phyloP scores from a whole-genome alignment of 2,797 vertebrate genomes.

The Geotrypetes seraphini region DNA sequence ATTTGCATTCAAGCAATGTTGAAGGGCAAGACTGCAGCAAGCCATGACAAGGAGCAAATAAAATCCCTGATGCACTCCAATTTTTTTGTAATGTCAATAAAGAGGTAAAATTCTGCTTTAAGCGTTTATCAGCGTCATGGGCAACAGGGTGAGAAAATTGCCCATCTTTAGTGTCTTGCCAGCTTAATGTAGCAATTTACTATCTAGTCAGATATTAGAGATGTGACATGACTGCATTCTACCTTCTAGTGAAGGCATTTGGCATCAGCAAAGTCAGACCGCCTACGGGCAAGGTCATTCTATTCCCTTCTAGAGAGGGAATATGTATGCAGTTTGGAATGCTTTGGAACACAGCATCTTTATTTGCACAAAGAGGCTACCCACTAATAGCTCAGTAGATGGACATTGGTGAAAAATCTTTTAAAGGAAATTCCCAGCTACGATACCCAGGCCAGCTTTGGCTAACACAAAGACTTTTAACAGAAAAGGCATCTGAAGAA shows the following conservation, averaged over 20 bases:
- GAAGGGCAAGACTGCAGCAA: conserved; percentile 31
- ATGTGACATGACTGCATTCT: conserved; percentile 6
- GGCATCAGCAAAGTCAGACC: conserved; percentile 1
- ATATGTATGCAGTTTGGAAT: background rate
- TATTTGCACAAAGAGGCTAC: background rate
- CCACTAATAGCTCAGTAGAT: no score
- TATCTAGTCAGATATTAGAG: conserved; percentile 5
- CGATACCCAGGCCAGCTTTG: no score
- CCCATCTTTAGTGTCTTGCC: conserved; percentile 1
- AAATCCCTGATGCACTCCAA: conserved; percentile 1
- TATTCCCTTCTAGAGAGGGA: conserved; percentile 1
- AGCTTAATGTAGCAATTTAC: conserved; percentile 14
- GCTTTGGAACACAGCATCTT: background rate
- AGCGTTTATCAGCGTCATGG: conserved; percentile 7
- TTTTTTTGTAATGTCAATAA: conserved; percentile 6
- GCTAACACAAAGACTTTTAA: no score
- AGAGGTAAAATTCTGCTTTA: conserved; percentile 6
- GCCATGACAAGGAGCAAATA: conserved; percentile 12
- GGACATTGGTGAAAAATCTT: no score
- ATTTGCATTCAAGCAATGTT: conserved; percentile 28
- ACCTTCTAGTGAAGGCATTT: background rate
- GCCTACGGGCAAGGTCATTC: background rate
- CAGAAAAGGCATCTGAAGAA: no score
- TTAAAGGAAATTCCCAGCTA: no score
- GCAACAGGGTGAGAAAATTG: background rate